Percentiles rank a stretch among this genome's conserved stretches.
These are phyloP conservation scores for Lichenostomus cassidix DNA, from an alignment of 2,113 vertebrate genomes.

Conservation along the genomic window DNA sequence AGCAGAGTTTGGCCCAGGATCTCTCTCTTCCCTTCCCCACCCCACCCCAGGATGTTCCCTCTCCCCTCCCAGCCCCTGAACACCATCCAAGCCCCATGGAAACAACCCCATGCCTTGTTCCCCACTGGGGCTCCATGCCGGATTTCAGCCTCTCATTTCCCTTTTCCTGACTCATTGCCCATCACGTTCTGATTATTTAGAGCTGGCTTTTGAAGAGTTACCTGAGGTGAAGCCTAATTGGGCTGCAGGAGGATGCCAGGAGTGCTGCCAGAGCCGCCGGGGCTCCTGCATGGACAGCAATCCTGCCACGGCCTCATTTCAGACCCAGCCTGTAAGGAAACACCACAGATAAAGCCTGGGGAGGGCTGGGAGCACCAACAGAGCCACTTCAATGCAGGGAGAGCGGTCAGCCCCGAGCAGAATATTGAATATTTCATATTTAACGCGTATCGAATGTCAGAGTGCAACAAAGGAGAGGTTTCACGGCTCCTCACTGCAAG, in stretches of 20 bases:
- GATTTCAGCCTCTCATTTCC: conserved; percentile 50
- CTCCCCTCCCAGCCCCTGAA: conserved; percentile 34
- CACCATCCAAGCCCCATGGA: conserved; percentile 66
- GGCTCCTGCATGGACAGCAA: background rate
- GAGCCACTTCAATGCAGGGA: conserved; percentile 38
- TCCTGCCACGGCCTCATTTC: background rate
- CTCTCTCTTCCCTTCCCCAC: conserved; percentile 7
- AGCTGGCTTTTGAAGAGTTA: conserved; percentile 73
- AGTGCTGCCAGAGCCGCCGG: no score
- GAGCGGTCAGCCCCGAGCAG: background rate
- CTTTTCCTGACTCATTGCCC: conserved; percentile 61
- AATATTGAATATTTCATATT: background rate
- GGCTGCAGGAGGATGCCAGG: conserved; percentile 45
- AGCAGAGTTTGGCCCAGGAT: conserved; percentile 38
- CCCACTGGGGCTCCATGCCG: conserved; percentile 51
- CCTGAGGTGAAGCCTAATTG: conserved; percentile 73
- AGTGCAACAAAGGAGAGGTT: conserved; percentile 25
- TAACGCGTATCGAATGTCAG: conserved; percentile 37
- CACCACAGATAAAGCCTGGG: conserved; percentile 36
- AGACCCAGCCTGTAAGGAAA: background rate
- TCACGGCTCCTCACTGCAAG: background rate
- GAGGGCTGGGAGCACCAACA: conserved; percentile 39
- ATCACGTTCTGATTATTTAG: conserved; percentile 68
- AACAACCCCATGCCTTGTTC: conserved; percentile 71
- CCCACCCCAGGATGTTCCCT: background rate